A percentile compares a stretch with the other conserved stretches of the same genome.
Evolutionary conservation across 2,888 invertebrate genomes (phyloP).

Genomic region (Nysson spinosus): DNA sequence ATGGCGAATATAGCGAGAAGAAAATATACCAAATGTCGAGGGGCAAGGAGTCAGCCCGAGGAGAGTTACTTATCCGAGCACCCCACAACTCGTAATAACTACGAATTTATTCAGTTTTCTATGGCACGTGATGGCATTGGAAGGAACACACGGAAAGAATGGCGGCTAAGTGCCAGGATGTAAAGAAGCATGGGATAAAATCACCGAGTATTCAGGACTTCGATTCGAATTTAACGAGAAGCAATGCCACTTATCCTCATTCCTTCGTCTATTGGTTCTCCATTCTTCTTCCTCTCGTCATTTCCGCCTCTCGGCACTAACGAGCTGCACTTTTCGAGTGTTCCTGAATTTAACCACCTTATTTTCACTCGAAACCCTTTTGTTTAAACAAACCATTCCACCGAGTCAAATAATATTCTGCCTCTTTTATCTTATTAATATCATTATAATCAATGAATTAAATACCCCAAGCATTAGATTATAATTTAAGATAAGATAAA

Average conservation of each 20-base stretch:
- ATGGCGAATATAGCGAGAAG: background rate
- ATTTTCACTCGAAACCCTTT: no score
- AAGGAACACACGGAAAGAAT: background rate
- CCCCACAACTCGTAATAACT: slow-evolving; percentile 9
- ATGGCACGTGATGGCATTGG: slow-evolving; percentile 1
- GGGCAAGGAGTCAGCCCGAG: background rate
- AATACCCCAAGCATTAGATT: no score
- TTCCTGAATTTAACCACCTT: no score
- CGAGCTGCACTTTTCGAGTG: slow-evolving; percentile 32
- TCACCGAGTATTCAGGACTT: slow-evolving; percentile 21
- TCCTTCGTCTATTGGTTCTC: background rate
- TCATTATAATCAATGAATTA: no score
- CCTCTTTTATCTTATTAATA: no score
- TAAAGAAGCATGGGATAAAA: slow-evolving; percentile 11
- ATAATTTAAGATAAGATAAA: no score
- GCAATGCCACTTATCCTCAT: slow-evolving; percentile 7
- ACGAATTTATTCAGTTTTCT: slow-evolving; percentile 7
- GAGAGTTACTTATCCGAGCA: background rate
- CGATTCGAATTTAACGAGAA: slow-evolving; percentile 40
- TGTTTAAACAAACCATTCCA: no score
- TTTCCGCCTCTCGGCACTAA: slow-evolving; percentile 14
- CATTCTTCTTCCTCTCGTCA: background rate
- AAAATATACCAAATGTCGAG: background rate
- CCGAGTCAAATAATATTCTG: no score
- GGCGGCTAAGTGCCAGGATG: no score